Percentiles rank a stretch among this genome's conserved stretches.
phyloP scores from a whole-genome alignment of 2,113 vertebrate genomes.

The Triplophysa siluroides region DNA sequence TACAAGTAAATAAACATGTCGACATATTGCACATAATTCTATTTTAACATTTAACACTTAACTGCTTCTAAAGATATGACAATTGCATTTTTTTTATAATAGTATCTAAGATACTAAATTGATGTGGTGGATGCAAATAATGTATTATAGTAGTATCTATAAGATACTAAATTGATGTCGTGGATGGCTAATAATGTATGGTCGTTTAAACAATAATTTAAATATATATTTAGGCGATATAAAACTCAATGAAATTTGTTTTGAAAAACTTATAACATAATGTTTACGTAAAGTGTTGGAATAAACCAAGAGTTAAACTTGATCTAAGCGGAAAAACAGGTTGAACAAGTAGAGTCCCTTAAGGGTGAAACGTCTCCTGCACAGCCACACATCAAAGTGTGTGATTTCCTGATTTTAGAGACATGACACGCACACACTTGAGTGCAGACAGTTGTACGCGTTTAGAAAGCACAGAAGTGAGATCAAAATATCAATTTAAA shows the following conservation, averaged over 20 bases:
- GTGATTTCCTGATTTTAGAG: slow-evolving; percentile 79
- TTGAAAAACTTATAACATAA: neutral
- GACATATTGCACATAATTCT: too few species aligned
- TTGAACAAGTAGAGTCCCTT: slow-evolving; percentile 79
- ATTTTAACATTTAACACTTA: too few species aligned
- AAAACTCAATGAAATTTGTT: neutral
- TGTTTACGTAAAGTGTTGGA: neutral
- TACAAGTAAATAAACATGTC: too few species aligned
- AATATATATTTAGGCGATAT: neutral
- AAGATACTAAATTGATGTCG: too few species aligned
- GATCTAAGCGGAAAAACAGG: slow-evolving; percentile 73
- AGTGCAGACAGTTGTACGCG: slow-evolving; percentile 43
- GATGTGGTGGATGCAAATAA: too few species aligned
- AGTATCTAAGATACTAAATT: too few species aligned
- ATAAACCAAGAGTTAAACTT: neutral
- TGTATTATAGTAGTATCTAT: too few species aligned
- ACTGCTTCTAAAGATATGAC: neutral
- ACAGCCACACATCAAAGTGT: slow-evolving; percentile 80
- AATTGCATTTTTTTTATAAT: neutral
- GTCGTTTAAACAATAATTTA: neutral
- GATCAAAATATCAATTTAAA: neutral
- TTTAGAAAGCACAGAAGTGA: neutral
- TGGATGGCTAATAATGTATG: too few species aligned
- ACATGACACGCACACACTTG: slow-evolving; percentile 67
- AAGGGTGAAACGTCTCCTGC: slow-evolving; percentile 67